phyloP scores from a whole-genome alignment of 2,113 vertebrate species.

The Bubalus kerabau region DNA sequence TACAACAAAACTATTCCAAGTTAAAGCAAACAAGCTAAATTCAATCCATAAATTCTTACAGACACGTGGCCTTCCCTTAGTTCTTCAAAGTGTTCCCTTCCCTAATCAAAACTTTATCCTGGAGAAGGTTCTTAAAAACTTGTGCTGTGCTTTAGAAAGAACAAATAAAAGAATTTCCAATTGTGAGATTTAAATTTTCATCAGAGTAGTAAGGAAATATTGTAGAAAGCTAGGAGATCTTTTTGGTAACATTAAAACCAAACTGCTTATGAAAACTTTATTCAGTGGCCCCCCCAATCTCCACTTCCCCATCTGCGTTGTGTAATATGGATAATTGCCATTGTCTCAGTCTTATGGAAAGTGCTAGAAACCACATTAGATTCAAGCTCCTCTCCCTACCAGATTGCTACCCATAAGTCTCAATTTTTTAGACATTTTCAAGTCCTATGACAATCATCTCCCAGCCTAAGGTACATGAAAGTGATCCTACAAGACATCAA shows the following conservation, averaged over 20 bases:
- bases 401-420: neutral
- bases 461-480: neutral
- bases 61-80: neutral
- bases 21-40: neutral
- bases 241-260: neutral
- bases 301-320: neutral
- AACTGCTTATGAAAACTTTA: neutral
- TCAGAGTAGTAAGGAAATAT: neutral
- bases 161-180: neutral
- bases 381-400: neutral
- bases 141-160: neutral
- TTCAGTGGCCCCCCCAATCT: neutral
- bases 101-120: neutral
- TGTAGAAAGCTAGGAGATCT: neutral
- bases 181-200: neutral
- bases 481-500: neutral
- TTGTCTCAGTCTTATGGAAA: neutral
- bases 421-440: neutral
- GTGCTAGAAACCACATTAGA: neutral
- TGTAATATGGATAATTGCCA: neutral
- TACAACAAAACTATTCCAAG: slow-evolving; percentile 41
- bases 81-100: neutral
- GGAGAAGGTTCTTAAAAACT: neutral
- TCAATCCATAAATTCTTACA: neutral
- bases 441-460: neutral